Percentiles rank a stretch among this genome's conserved stretches.
Evolutionary conservation across 2,113 vertebrate species (phyloP).

Genomic region (Aegotheles bennettii): DNA sequence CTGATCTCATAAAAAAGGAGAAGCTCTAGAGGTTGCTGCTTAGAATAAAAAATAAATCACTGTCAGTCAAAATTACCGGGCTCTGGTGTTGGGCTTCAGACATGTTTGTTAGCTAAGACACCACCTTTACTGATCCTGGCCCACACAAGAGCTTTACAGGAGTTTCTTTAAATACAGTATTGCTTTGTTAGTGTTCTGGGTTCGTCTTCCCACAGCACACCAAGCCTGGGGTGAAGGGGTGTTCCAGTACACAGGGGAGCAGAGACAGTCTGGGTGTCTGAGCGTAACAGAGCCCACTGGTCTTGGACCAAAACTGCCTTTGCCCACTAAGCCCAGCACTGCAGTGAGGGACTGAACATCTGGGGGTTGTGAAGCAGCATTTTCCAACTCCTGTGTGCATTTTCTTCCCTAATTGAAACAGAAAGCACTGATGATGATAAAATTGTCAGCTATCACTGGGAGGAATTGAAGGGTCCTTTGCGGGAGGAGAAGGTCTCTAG

Average conservation of each 20-base stretch:
- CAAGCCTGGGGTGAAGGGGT: not conserved
- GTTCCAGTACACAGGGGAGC: not conserved
- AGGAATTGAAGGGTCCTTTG: slow-evolving; percentile 93
- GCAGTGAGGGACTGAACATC: not conserved
- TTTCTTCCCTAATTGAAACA: slow-evolving; percentile 34
- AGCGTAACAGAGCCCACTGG: not conserved
- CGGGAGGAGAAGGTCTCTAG: slow-evolving; percentile 92
- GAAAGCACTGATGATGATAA: slow-evolving; percentile 96
- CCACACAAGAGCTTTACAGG: not conserved
- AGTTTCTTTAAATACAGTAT: not conserved
- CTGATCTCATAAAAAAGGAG: not conserved
- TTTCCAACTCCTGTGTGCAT: not conserved
- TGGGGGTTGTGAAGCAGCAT: not conserved
- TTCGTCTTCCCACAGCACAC: not conserved
- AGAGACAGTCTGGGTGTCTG: not conserved
- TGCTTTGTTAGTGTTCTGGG: not conserved
- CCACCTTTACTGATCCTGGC: not conserved
- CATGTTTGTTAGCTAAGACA: rapidly evolving
- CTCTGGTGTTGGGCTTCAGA: not conserved
- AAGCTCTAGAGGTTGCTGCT: not conserved
- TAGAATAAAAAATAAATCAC: not conserved
- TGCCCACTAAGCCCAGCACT: not conserved
- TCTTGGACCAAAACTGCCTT: not conserved
- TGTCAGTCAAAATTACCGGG: not conserved
- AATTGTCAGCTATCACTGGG: slow-evolving; percentile 92